Base-by-base conservation (phyloP, 2,888 invertebrate genomes). In the Hoplodrina blanda region DNA sequence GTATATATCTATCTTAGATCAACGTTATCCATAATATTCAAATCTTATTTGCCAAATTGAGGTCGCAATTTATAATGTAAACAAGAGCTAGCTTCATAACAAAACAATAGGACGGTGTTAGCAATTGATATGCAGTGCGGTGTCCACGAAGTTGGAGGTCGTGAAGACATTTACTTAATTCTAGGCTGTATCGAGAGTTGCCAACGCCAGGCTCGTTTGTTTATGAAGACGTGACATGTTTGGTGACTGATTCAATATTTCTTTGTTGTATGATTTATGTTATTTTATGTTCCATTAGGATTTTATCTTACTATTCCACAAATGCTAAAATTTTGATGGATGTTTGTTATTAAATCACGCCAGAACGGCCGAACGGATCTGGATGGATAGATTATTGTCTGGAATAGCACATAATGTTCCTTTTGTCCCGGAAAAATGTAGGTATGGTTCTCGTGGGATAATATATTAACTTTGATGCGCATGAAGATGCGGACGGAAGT, bases 41-140 rank as follows among this genome's bases (percentile, higher is more conserved):
- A 69, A 77, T 81, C 19, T 52, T 59, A 76, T 74, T 71, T 56
- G 3, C 59, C 30, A 71, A 76, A 79, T 81, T 69, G 55, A 74
- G 78, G 73, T 68, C 73, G 61, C 75, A 82, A 82, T 83, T 80
- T 80, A 76, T 70, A 80, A 78, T 62, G 66, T 70, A 80, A 83
- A 85, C 82, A 85, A 69, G 59, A 75, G 61, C 64, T 69, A 55
- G 60, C 60, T 68, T 81, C 66, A 77, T 79, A 78, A 76, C 77
- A 76, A 78, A 80, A 82, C 83, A 82, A 85, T 85, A 80, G 73
- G 69, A 74, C 67, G 64, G 69, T 81, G 82, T 82, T 85, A 75
- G 79, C 82, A 84, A 88, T 91, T 92, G 89, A 88, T 86, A 90
- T 91, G 90, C 91, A 80, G 83, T 75, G 62, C 84, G 84, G 83